Evolutionary conservation across 2,113 vertebrate species (phyloP), one percentile per base, ranked within the genome.

Genomic region (Pavo muticus): DNA sequence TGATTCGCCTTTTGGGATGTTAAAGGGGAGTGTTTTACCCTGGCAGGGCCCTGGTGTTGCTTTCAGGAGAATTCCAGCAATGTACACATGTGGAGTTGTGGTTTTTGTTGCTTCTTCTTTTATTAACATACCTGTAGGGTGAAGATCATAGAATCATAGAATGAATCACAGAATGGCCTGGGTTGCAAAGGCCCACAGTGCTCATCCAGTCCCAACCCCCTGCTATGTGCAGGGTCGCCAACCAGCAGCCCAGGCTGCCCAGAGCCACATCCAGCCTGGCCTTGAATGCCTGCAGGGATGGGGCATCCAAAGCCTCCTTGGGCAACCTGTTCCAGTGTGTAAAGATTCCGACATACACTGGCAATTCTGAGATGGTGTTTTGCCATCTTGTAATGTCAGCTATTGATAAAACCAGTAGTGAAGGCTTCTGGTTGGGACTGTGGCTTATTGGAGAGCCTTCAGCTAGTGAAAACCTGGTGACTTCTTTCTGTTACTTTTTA

Each of bases 41-140:
- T 0, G 0, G 18, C 1, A 3, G 16, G 42, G 27, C 1, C 30
- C 12, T 59, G 4, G 1, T 40, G 24, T 16, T 52, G 21, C 27
- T 70, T 14, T 25, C 0, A 1, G 50, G 63, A 59, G 47, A 47
- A 27, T 65, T 60, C 48, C n/a, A 48, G 74, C 11, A 37, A 75
- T 35, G 9, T 2, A 14, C 5, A 16, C 7, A 15, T 3, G 18
- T 25, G 14, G 39, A 42, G 7, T 21, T 32, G 2, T 9, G 18
- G 8, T 25, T 37, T 18, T 14, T 20, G 9, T 52, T 27, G 21
- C 23, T 48, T 48, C 15, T 3, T 7, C 24, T 24, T 18, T 17
- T 39, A 69, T 47, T 44, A 20, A 10, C 60, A 27, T 19, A 18
- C 25, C 30, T 78, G 60, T 14, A 68, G 30, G 4, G 4, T 61